phyloP scores from a whole-genome alignment of 2,888 invertebrate genomes.

The Acronicta alni region DNA sequence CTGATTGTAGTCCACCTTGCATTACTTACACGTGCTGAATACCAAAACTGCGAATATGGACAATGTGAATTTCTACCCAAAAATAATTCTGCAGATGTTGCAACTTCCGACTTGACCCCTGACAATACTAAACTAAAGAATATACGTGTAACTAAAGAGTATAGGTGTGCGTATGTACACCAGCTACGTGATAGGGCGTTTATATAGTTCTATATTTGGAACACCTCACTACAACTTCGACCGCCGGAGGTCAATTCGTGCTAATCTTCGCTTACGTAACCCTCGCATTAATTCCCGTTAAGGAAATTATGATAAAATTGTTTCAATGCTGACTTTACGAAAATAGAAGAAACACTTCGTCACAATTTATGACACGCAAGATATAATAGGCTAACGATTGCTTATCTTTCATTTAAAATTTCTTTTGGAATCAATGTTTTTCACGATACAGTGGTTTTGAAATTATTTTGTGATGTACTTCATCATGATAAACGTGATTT shows the following conservation, averaged over 20 bases:
- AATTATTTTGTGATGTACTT: too few species aligned
- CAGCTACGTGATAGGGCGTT: slow-evolving; percentile 69
- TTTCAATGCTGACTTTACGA: slow-evolving; percentile 33
- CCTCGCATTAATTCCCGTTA: slow-evolving; percentile 44
- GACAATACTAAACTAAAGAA: slow-evolving; percentile 29
- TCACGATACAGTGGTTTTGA: not conserved
- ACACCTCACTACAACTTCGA: slow-evolving; percentile 44
- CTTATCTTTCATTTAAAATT: slow-evolving; percentile 38
- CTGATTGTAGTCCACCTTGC: slow-evolving; percentile 9
- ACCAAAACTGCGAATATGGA: slow-evolving; percentile 23
- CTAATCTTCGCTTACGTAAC: slow-evolving; percentile 62
- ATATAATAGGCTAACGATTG: slow-evolving; percentile 20
- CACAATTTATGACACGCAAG: slow-evolving; percentile 53
- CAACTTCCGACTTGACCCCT: slow-evolving; percentile 46
- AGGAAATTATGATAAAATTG: slow-evolving; percentile 45
- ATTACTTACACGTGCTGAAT: slow-evolving; percentile 22
- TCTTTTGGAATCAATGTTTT: slow-evolving; percentile 8
- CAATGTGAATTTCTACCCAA: slow-evolving; percentile 15
- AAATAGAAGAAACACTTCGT: slow-evolving; percentile 43
- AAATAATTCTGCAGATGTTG: slow-evolving; percentile 33
- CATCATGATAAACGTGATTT: not conserved
- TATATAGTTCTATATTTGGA: slow-evolving; percentile 60
- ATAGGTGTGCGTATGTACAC: slow-evolving; percentile 17
- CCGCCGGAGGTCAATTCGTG: slow-evolving; percentile 65
- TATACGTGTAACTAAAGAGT: slow-evolving; percentile 10